A percentile compares a stretch with the other conserved stretches of the same genome.
These are phyloP conservation scores for Rhagoletis pomonella DNA, from an alignment of 1,140 invertebrate genomes.

Conservation along the genomic window DNA sequence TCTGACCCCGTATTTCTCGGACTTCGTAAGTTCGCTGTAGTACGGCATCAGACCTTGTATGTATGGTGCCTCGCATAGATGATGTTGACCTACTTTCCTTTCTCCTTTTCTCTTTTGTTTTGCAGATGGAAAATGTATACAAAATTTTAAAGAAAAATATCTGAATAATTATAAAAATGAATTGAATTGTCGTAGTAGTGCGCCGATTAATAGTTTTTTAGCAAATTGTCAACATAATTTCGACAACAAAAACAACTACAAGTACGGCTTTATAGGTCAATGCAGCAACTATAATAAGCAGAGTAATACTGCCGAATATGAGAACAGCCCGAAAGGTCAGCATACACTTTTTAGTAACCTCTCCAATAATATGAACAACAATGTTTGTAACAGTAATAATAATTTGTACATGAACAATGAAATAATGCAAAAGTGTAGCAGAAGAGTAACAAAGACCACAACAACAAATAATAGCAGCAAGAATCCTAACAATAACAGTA, in stretches of 20 bases:
- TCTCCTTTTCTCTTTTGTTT: conserved; percentile 61
- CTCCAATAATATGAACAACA: conserved; percentile 20
- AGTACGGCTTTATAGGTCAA: not conserved
- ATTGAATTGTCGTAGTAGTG: conserved; percentile 35
- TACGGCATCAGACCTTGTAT: not conserved
- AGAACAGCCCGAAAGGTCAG: conserved; percentile 16
- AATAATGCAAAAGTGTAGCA: conserved; percentile 47
- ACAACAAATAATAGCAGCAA: conserved; percentile 57
- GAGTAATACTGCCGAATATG: not conserved
- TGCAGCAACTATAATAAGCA: not conserved
- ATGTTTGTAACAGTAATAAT: conserved; percentile 45
- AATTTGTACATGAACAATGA: conserved; percentile 46
- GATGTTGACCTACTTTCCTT: not conserved
- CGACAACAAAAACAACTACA: conserved; percentile 20
- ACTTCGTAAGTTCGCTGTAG: too few relatives aligned
- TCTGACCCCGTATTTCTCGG: too few relatives aligned
- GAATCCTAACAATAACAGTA: conserved; percentile 53
- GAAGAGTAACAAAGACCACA: conserved; percentile 57
- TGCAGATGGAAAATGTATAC: conserved; percentile 67
- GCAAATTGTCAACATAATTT: conserved; percentile 21
- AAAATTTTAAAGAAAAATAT: conserved; percentile 62
- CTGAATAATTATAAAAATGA: conserved; percentile 56
- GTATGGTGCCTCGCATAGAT: not conserved
- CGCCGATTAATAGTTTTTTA: not conserved
- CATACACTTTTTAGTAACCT: not conserved